Evolutionary conservation across 2,888 invertebrate genomes (phyloP).

Genomic region (Congeria kusceri): DNA sequence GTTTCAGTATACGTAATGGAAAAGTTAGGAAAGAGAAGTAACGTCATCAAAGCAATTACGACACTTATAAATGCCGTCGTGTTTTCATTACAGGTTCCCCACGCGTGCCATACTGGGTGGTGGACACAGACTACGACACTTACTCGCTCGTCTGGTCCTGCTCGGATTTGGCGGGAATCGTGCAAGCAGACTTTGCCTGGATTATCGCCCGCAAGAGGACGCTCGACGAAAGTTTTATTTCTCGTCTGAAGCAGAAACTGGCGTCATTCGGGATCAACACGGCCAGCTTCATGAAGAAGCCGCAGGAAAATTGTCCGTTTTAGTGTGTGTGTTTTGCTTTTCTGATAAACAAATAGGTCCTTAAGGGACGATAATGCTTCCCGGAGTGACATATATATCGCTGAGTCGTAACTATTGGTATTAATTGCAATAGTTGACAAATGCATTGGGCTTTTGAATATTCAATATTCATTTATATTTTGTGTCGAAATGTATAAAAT

Average conservation of each 20-base stretch:
- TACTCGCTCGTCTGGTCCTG: slow-evolving; percentile 62
- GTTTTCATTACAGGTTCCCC: slow-evolving; percentile 36
- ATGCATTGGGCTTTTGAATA: too few relatives aligned
- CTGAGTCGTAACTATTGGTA: too few relatives aligned
- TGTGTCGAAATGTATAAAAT: too few relatives aligned
- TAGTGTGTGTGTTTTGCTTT: too few relatives aligned
- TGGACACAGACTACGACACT: slow-evolving; percentile 57
- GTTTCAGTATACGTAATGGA: too few relatives aligned
- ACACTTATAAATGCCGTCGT: neutral
- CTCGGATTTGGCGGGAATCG: slow-evolving; percentile 27
- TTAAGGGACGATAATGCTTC: too few relatives aligned
- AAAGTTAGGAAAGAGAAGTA: too few relatives aligned
- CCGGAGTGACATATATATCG: too few relatives aligned
- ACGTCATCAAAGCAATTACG: too few relatives aligned
- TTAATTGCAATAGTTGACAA: too few relatives aligned
- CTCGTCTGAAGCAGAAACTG: slow-evolving; percentile 25
- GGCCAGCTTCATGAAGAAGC: slow-evolving; percentile 30
- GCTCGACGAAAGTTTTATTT: slow-evolving; percentile 17
- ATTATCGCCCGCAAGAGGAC: slow-evolving; percentile 42
- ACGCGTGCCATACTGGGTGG: slow-evolving; percentile 55
- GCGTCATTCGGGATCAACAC: slow-evolving; percentile 35
- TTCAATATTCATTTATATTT: too few relatives aligned
- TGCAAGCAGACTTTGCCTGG: slow-evolving; percentile 54
- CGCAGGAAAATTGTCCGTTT: slow-evolving; percentile 34
- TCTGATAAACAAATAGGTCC: too few relatives aligned